These are phyloP conservation scores for Acanthosepion esculentum DNA, from an alignment of 2,888 invertebrate genomes.

Conservation along the genomic window DNA sequence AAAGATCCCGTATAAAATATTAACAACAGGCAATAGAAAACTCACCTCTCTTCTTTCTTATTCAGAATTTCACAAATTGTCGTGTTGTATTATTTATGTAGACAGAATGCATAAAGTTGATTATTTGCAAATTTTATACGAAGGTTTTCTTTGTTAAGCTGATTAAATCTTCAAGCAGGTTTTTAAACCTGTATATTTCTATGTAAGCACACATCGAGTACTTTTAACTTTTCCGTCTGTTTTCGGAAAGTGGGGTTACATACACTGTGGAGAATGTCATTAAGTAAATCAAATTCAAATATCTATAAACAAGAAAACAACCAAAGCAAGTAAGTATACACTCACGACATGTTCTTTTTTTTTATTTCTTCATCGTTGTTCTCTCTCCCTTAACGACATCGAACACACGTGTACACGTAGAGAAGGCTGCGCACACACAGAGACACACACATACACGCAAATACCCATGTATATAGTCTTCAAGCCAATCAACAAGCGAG, in stretches of 20 bases:
- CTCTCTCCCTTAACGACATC: not conserved
- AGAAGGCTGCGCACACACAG: not conserved
- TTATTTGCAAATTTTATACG: no score
- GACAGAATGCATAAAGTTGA: no score
- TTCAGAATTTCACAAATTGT: no score
- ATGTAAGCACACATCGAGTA: not conserved
- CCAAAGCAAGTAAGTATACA: not conserved
- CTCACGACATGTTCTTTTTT: not conserved
- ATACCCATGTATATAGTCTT: not conserved
- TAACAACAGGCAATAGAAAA: no score
- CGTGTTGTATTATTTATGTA: no score
- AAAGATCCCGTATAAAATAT: no score
- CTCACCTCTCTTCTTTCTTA: no score
- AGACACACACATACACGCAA: not conserved
- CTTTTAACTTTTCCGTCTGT: not conserved
- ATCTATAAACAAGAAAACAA: not conserved
- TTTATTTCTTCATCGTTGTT: not conserved
- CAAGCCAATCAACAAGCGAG: conserved; percentile 15
- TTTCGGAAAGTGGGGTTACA: not conserved
- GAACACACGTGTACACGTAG: not conserved
- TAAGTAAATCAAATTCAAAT: not conserved
- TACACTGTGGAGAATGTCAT: not conserved
- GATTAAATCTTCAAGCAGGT: no score
- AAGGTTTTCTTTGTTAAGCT: no score
- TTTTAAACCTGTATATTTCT: no score